These are phyloP conservation scores for Nephila pilipes DNA, from an alignment of 1,140 invertebrate species.

Conservation along the genomic window DNA sequence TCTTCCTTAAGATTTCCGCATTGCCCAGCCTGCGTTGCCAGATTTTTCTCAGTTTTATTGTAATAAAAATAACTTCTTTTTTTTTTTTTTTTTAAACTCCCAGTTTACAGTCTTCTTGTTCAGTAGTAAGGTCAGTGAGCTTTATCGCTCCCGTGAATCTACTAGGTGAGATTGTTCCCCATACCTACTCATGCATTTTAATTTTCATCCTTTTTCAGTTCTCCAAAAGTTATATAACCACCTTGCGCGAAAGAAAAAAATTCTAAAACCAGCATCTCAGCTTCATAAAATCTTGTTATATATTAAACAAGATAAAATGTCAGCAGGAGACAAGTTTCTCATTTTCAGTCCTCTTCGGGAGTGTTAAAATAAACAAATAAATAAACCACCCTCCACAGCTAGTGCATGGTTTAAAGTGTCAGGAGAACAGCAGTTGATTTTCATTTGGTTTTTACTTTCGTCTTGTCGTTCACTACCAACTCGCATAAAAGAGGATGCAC, in stretches of 20 bases:
- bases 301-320: conserved; percentile 75
- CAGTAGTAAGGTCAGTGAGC: not conserved
- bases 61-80: not conserved
- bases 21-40: not conserved
- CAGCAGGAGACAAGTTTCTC: conserved; percentile 71
- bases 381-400: conserved; percentile 36
- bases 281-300: conserved; percentile 73
- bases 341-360: conserved; percentile 47
- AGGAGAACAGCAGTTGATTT: conserved; percentile 69
- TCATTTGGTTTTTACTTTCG: conserved; percentile 63
- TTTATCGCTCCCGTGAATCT: conserved; percentile 17
- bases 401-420: conserved; percentile 70
- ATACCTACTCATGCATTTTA: conserved; percentile 73
- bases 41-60: not conserved
- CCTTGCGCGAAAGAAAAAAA: not conserved
- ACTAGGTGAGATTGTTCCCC: not conserved
- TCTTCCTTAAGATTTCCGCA: not conserved
- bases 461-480: conserved; percentile 47
- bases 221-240: conserved; percentile 44
- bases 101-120: not conserved
- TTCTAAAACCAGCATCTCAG: conserved; percentile 43
- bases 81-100: not conserved
- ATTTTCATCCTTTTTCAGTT: conserved; percentile 56
- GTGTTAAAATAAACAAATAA: conserved; percentile 70
- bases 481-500: not conserved